Percentiles rank a stretch among this genome's conserved stretches.
phyloP scores from a whole-genome alignment of 2,113 vertebrate species.

The Myrmecobius fasciatus region DNA sequence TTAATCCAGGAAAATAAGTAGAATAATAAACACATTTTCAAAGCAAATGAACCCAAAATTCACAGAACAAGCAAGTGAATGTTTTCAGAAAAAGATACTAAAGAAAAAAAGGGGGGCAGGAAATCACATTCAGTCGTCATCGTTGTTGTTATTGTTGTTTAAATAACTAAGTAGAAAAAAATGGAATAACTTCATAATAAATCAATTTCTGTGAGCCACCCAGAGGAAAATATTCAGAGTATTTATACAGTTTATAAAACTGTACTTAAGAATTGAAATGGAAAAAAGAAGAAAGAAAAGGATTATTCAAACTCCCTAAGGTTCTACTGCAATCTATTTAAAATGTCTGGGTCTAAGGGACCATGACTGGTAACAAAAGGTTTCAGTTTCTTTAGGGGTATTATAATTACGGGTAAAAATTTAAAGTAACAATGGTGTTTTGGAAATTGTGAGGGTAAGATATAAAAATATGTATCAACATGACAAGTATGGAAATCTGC shows the following conservation, averaged over 20 bases:
- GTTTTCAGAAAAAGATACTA: slow-evolving; percentile 48
- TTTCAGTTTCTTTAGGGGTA: background rate
- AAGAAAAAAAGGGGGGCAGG: slow-evolving; percentile 29
- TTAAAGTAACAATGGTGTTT: background rate
- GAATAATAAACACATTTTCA: slow-evolving; percentile 52
- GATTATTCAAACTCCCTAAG: background rate
- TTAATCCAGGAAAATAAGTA: slow-evolving; percentile 52
- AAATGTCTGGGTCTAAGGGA: background rate
- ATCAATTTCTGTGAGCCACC: background rate
- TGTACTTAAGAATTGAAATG: slow-evolving; percentile 25
- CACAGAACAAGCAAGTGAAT: slow-evolving; percentile 40
- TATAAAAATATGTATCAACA: background rate
- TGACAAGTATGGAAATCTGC: too few relatives aligned
- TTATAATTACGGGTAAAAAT: background rate
- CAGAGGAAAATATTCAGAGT: background rate
- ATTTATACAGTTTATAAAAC: slow-evolving; percentile 46
- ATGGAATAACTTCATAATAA: background rate
- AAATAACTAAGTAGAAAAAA: background rate
- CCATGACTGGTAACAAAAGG: background rate
- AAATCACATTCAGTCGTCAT: background rate
- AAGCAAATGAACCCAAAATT: slow-evolving; percentile 46
- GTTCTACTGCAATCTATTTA: background rate
- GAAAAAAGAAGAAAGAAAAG: background rate
- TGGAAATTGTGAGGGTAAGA: slow-evolving; percentile 8
- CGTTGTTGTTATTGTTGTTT: background rate